Percentiles rank a stretch among this genome's conserved stretches.
Evolutionary conservation across 2,888 invertebrate species (phyloP).

Genomic region (Sinhomidia bicolor): DNA sequence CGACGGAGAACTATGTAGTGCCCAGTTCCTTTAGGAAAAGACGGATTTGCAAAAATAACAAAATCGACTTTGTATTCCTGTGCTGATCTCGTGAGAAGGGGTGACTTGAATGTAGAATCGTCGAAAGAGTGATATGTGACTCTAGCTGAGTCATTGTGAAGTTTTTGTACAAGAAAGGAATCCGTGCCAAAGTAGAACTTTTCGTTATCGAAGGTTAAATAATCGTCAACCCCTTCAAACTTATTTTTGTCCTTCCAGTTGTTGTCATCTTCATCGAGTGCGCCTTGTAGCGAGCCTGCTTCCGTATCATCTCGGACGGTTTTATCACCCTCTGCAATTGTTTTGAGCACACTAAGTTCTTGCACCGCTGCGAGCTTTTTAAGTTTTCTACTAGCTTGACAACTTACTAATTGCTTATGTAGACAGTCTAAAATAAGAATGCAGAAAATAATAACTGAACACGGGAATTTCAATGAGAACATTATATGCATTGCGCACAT

Average conservation of each 20-base stretch:
- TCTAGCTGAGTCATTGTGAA: background rate
- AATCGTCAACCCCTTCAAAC: background rate
- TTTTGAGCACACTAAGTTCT: background rate
- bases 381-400: no score
- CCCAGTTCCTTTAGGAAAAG: conserved; percentile 44
- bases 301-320: background rate
- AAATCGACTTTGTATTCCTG: conserved; percentile 43
- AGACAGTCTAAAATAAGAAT: no score
- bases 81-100: conserved; percentile 31
- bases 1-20: conserved; percentile 52
- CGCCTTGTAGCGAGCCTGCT: background rate
- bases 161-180: conserved; percentile 22
- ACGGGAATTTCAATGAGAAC: no score
- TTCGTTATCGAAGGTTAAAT: background rate
- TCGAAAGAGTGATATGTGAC: conserved; percentile 42
- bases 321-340: conserved; percentile 23
- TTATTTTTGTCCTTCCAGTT: background rate
- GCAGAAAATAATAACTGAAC: no score
- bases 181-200: background rate
- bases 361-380: no score
- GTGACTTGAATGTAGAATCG: background rate
- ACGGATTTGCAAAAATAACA: conserved; percentile 34
- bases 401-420: no score
- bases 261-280: background rate
- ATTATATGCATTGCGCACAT: no score